Evolutionary conservation across 2,113 vertebrate genomes (phyloP).

Genomic region (Prionailurus bengalensis): DNA sequence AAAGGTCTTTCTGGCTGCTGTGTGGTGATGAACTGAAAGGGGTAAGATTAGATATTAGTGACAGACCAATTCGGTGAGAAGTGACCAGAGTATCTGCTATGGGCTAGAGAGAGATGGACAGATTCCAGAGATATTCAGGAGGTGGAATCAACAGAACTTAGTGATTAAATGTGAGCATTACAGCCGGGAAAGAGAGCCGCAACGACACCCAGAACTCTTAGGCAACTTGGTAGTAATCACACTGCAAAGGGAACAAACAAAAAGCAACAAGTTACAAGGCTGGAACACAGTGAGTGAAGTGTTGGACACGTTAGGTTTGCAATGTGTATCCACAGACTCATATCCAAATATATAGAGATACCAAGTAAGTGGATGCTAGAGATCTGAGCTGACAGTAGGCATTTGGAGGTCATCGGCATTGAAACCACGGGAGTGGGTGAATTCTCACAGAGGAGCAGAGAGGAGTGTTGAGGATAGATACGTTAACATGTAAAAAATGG

Average conservation of each 20-base stretch:
- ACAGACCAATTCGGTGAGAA: neutral
- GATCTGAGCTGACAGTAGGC: neutral
- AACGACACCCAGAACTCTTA: neutral
- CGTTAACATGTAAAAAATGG: neutral
- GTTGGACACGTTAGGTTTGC: neutral
- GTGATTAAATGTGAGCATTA: neutral
- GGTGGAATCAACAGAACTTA: neutral
- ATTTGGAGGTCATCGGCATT: neutral
- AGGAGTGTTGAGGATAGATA: neutral
- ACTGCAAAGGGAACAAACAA: neutral
- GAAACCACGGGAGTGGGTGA: neutral
- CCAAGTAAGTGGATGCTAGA: neutral
- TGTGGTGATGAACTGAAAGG: neutral
- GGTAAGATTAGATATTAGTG: neutral
- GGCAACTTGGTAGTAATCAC: neutral
- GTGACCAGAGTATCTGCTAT: neutral
- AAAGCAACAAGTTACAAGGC: neutral
- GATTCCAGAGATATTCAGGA: neutral
- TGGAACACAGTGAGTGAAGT: neutral
- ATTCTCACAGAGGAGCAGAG: conserved; percentile 12
- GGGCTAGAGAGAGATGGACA: neutral
- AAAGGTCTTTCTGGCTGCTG: neutral
- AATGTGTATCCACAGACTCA: neutral
- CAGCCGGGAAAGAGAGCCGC: neutral
- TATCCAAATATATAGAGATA: neutral